A percentile compares a stretch with the other conserved stretches of the same genome.
phyloP scores from a whole-genome alignment of 2,113 vertebrate genomes.

The Tachuris rubrigastra region DNA sequence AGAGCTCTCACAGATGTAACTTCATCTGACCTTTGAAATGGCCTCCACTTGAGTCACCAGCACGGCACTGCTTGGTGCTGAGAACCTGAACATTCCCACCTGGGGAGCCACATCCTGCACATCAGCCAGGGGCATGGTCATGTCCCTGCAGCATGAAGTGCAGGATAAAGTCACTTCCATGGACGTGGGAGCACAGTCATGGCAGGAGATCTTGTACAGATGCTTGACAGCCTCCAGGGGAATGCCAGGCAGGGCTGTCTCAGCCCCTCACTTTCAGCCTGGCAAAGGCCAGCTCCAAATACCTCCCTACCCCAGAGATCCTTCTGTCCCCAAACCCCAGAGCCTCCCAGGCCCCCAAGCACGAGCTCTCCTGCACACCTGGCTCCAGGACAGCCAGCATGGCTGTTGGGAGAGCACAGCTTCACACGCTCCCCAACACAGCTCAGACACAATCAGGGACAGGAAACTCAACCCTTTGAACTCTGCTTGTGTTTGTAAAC shows the following conservation, averaged over 20 bases:
- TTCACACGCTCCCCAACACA: fast-evolving
- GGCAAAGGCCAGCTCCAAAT: not conserved
- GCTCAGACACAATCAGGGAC: not conserved
- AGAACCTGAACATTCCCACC: not conserved
- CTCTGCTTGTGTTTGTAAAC: not conserved
- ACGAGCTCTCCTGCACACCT: not conserved
- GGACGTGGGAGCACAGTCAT: not conserved
- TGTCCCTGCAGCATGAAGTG: not conserved
- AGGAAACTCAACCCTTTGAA: slow-evolving; percentile 3
- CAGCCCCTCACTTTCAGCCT: not conserved
- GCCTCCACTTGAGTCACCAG: not conserved
- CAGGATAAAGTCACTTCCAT: not conserved
- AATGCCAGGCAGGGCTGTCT: not conserved
- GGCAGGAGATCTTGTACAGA: not conserved
- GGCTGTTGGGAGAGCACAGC: not conserved
- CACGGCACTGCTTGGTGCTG: fast-evolving
- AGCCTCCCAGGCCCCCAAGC: not conserved
- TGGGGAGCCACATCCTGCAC: not conserved
- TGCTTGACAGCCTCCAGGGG: not conserved
- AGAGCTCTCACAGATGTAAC: not conserved
- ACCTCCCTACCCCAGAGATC: not conserved
- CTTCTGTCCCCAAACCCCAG: not conserved
- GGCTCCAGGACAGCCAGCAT: not conserved
- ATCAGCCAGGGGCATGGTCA: not conserved
- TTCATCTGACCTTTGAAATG: not conserved